Evolutionary conservation across 2,797 vertebrate genomes (phyloP), one percentile per base, ranked within the genome.

Genomic region (Coracias cyanogaster): DNA sequence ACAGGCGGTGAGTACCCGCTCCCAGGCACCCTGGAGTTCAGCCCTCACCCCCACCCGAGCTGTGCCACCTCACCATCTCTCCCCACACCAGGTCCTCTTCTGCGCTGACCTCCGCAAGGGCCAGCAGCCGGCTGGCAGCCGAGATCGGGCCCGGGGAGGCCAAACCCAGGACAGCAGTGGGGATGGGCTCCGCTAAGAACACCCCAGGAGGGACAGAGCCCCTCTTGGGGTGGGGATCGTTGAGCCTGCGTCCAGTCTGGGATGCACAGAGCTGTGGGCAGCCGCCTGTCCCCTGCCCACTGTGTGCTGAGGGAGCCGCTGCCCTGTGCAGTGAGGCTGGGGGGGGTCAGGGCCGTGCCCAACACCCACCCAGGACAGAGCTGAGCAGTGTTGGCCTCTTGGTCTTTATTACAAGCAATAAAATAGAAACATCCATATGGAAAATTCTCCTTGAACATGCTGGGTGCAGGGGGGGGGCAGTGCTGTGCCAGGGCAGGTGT

Each of bases 71-170:
- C 33, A 16, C 46, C 24, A 6, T 52, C 29, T 14, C 35, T 67
- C 39, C n/a, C 33, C 5, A 6, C 4, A 15, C 39, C 91, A 99
- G 99, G 99, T 99, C 62, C 97, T 99, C 92, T 99, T 99, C 98
- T 99, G 99, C 51, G 98, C 99, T 0, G 99, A 99, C 80, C 98
- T 99, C 61, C 99, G 89, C 95, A 99, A 98, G 93, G 98, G 98
- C 94, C 98, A 98, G 96, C 96, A 94, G n/a, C 72, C 98, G 6
- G 97, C 98, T 25, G 86, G 55, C 80, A 67, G 93, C 86, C 51
- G 5, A 29, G 69, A 54, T 6, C 46, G 7, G 62, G 71, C 58
- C 64, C 52, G 24, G 51, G 73, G 61, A 87, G 89, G 29, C 28
- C 39, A 7, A 74, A 26, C 61, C 52, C 41, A 1, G 61, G 69